Conservation (phyloP, 2,888 invertebrate species). For the Drosophila incognita region DNA sequence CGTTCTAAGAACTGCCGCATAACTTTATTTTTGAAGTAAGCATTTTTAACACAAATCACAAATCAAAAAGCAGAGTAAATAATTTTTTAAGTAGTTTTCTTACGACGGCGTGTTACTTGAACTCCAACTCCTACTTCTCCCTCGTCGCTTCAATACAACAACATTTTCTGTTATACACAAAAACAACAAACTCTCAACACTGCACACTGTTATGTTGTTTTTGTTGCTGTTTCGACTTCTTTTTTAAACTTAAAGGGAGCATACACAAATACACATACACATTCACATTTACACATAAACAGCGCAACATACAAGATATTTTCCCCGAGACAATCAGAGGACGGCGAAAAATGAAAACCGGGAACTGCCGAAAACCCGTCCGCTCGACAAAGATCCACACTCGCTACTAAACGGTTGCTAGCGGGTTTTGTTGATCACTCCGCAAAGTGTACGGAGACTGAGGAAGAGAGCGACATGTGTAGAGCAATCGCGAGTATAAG, state of each 20-base stretch:
- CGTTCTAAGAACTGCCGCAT: slow-evolving; percentile 27
- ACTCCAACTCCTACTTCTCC: slow-evolving; percentile 11
- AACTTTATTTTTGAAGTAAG: slow-evolving; percentile 14
- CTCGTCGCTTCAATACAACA: slow-evolving; percentile 47
- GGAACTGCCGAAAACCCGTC: slow-evolving; percentile 56
- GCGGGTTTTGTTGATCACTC: slow-evolving; percentile 6
- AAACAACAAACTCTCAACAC: slow-evolving; percentile 59
- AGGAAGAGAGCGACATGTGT: background rate
- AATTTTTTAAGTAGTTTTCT: slow-evolving; percentile 16
- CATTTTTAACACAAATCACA: background rate
- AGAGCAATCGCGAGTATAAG: slow-evolving; percentile 29
- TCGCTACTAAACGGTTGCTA: slow-evolving; percentile 42
- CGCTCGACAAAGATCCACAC: slow-evolving; percentile 63
- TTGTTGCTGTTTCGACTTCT: slow-evolving; percentile 63
- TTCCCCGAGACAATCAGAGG: slow-evolving; percentile 65
- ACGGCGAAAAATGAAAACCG: slow-evolving; percentile 52
- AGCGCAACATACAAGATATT: slow-evolving; percentile 55
- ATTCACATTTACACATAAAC: slow-evolving; percentile 21
- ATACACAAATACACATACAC: slow-evolving; percentile 32
- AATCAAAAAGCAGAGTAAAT: background rate
- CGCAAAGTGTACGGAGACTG: slow-evolving; percentile 10
- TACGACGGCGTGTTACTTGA: slow-evolving; percentile 29
- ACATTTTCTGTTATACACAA: slow-evolving; percentile 72
- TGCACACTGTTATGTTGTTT: slow-evolving; percentile 41
- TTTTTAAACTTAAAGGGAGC: slow-evolving; percentile 72